Evolutionary conservation across 30 jellyfish, hydroid and myxozoan species (phyloP), one percentile per base, ranked within the genome.

Genomic region (Clytia hemisphaerica): DNA sequence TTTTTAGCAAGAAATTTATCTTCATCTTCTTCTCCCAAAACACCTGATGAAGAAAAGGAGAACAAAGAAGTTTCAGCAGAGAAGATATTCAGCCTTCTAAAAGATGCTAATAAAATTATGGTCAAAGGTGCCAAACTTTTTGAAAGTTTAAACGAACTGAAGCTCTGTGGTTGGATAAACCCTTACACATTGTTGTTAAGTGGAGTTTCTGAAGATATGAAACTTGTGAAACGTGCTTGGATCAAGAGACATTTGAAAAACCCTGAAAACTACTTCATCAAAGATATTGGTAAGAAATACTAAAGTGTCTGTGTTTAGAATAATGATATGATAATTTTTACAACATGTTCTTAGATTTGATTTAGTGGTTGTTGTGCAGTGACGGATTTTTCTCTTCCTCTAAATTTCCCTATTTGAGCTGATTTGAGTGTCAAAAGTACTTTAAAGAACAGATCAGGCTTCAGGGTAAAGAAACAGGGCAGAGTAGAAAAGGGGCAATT

Each of bases 241-340:
- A 54, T 83, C 15, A 72, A 67, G 48, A 61, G 96, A 65, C 50
- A 37, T 46, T 65, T 85, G 59, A 71, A 82, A 54, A 85, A 59
- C 57, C 96, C 96, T 10, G 24, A 18, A 60, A 92, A 85, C 19
- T 85, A 67, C 57, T 34, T 58, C 15, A 64, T 85, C 25, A 78
- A 72, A 51, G 96, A 85, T 44, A 60, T 78, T 28, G 96, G 96
- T 85, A 73, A 12, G 96, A 35, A 2, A n/a, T 28, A n/a, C n/a
- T n/a, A n/a, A n/a, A n/a, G n/a, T 51, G 66, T 14, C 66, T 7
- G n/a, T 12, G 26, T 51, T 14, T 15, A 24, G 2, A 25, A 16
- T 22, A 57, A 57, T 16, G 42, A 15, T n/a, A n/a, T n/a, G n/a
- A n/a, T n/a, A n/a, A n/a, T n/a, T n/a, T n/a, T n/a, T n/a, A n/a